These are phyloP conservation scores for Agelastica alni DNA, from an alignment of 2,888 invertebrate species.

Conservation along the genomic window DNA sequence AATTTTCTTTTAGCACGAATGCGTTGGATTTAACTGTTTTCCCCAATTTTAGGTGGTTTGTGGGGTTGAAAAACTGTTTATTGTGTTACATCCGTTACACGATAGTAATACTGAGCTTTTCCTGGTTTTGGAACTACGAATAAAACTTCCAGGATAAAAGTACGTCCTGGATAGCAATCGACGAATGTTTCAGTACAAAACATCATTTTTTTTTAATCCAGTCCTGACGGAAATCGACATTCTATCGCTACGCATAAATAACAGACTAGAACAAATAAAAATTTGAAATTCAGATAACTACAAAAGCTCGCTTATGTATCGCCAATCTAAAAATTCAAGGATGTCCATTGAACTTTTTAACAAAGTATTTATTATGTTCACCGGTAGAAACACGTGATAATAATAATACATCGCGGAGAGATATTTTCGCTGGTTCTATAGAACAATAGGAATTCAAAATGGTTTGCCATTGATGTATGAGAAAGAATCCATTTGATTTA, in stretches of 20 bases:
- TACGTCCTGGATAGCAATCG: no score
- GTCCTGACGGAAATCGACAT: background rate
- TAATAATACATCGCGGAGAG: conserved; percentile 23
- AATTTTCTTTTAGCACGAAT: no score
- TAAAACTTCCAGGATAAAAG: no score
- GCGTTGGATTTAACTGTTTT: no score
- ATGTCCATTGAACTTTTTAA: conserved; percentile 38
- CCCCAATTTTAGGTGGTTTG: no score
- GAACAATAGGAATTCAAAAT: conserved; percentile 19
- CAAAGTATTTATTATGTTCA: conserved; percentile 29
- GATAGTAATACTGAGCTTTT: no score
- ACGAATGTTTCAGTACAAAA: no score
- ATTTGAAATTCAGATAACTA: conserved; percentile 24
- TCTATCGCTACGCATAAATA: conserved; percentile 9
- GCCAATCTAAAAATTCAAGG: conserved; percentile 35
- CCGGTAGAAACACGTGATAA: conserved; percentile 28
- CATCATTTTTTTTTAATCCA: no score
- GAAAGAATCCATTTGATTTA: conserved; percentile 3
- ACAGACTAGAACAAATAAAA: conserved; percentile 10
- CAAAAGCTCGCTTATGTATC: conserved; percentile 6
- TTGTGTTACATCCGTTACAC: no score
- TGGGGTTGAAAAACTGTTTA: no score
- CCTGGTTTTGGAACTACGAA: no score
- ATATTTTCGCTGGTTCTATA: conserved; percentile 16
- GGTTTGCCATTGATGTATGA: conserved; percentile 12